Evolutionary conservation across 2,888 invertebrate genomes (phyloP), one percentile per base, ranked within the genome.

Genomic region (Hecatera dysodea): DNA sequence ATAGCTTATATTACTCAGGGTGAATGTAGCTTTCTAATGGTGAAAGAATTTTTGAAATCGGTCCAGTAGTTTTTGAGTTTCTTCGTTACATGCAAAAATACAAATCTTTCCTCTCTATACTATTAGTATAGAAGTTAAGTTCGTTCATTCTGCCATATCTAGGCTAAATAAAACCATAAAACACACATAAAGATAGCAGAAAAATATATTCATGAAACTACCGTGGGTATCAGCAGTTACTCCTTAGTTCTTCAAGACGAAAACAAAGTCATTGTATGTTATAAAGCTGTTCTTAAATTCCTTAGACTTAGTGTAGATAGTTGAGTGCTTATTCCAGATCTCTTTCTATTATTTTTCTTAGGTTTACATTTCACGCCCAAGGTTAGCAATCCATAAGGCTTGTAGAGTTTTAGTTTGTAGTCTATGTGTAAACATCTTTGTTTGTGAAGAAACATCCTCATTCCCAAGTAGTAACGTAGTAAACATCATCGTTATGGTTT

Each of bases 201-300:
- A 29, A 29, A 29, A 29, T 29, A 29, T 29, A n/a, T n/a, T n/a
- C n/a, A n/a, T n/a, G n/a, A 4, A 6, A 29, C 2, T 29, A 29
- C 2, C 2, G 19, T 19, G 19, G 44, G 11, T 19, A 19, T 1
- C 17, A 46, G 8, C n/a, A 11, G 11, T 48, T 22, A 48, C 11
- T 48, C n/a, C 11, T 22, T 22, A 42, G 12, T 42, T 57, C 39
- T 59, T 19, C 11, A 22, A 22, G 22, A 22, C 7, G 19, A 42
- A 64, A 60, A 60, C 22, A 29, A 60, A 64, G 33, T 33, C 5
- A 29, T 42, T 63, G 39, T 12, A 27, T 39, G 39, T 42, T 29
- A 29, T 1, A 39, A 60, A 29, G 12, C 27, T 12, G 0, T 42
- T n/a, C 17, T 59, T 39, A 4, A 59, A 39, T 1, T 5, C 11